Percentiles rank a stretch among this genome's conserved stretches.
phyloP scores from a whole-genome alignment of 2,888 invertebrate genomes.

The Drosophila anomelani region DNA sequence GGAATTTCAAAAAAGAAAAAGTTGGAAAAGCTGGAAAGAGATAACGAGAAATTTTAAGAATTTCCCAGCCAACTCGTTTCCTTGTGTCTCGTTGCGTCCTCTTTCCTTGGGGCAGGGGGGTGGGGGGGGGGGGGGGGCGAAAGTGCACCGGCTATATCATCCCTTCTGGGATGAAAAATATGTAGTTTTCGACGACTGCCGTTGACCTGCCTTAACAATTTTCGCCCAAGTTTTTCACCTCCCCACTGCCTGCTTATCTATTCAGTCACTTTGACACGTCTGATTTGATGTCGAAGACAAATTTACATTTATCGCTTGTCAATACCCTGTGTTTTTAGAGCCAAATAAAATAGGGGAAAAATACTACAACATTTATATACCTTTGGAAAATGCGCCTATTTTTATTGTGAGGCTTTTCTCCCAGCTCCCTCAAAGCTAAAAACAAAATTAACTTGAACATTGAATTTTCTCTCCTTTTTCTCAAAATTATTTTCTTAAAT shows the following conservation, averaged over 20 bases:
- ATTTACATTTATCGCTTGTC: conserved; percentile 55
- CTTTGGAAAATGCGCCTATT: background rate
- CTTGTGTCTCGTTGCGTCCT: background rate
- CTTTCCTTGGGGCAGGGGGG: background rate
- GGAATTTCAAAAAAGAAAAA: background rate
- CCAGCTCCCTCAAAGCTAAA: too few relatives aligned
- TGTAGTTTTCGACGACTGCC: conserved; percentile 10
- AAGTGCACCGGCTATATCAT: conserved; percentile 1
- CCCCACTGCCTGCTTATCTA: conserved; percentile 9
- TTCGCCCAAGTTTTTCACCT: conserved; percentile 15
- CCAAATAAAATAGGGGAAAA: background rate
- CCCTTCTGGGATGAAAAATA: background rate
- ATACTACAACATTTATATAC: background rate
- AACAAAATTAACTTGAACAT: too few relatives aligned
- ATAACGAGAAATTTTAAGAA: conserved; percentile 34
- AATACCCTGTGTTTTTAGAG: conserved; percentile 6
- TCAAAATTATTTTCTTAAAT: background rate
- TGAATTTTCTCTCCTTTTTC: background rate
- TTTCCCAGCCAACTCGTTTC: conserved; percentile 13
- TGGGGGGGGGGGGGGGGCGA: background rate
- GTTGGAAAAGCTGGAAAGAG: conserved; percentile 7
- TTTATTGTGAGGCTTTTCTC: background rate
- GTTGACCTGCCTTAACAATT: conserved; percentile 33
- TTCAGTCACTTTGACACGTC: conserved; percentile 59
- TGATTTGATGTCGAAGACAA: conserved; percentile 67